Conservation (phyloP, 92 coral and sea anemone species). For the Isaurus tuberculatus region DNA sequence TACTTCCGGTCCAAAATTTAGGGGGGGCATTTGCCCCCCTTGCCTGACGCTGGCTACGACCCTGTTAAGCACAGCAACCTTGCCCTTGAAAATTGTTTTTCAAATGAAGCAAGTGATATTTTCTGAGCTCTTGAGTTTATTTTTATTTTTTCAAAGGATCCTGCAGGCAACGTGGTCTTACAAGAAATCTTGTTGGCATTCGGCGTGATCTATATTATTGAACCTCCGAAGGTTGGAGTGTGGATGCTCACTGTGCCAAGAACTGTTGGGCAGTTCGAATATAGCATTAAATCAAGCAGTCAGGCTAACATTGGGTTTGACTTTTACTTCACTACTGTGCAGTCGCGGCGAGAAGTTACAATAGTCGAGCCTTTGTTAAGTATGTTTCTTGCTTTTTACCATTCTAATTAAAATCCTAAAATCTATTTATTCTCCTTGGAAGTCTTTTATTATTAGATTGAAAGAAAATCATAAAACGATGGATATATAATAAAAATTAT, state of each 20-base stretch:
- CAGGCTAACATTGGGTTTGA: conserved; percentile 14
- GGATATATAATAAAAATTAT: too few species aligned
- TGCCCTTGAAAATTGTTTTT: too few species aligned
- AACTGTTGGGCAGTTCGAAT: neutral
- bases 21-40: too few species aligned
- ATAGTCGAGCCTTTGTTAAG: neutral
- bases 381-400: neutral
- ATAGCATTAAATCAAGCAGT: conserved; percentile 27
- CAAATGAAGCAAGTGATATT: too few species aligned
- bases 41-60: too few species aligned
- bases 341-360: neutral
- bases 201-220: conserved; percentile 1
- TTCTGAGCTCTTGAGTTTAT: too few species aligned
- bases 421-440: too few species aligned
- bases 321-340: conserved; percentile 21
- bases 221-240: neutral
- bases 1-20: too few species aligned
- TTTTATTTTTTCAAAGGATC: neutral
- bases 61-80: too few species aligned
- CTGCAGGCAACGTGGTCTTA: neutral
- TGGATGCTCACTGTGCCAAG: conserved; percentile 4
- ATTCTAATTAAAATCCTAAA: neutral
- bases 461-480: too few species aligned
- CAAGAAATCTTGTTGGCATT: conserved; percentile 4
- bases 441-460: too few species aligned